Conservation (phyloP, 2,888 invertebrate genomes). For the Abrostola triplasia region DNA sequence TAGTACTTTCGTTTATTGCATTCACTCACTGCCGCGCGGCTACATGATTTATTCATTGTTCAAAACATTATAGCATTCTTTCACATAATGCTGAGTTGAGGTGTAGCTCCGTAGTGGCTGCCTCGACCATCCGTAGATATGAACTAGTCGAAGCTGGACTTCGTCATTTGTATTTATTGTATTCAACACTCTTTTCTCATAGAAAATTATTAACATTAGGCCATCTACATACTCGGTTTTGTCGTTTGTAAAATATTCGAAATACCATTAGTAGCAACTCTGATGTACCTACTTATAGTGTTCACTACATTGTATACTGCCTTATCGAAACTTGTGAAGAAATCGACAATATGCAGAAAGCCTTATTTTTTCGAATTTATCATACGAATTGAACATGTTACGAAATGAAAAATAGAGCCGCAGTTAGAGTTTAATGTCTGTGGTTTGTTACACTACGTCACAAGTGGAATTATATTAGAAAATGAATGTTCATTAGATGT, state of each 20-base stretch:
- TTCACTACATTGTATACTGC: constrained; percentile 19
- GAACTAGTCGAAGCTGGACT: constrained; percentile 69
- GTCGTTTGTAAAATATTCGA: constrained; percentile 24
- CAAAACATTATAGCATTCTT: constrained; percentile 65
- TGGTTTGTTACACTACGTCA: constrained; percentile 5
- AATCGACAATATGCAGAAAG: constrained; percentile 44
- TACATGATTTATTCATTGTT: constrained; percentile 64
- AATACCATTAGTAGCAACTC: constrained; percentile 9
- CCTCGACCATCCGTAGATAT: constrained; percentile 25
- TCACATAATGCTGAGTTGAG: constrained; percentile 47
- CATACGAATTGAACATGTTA: constrained; percentile 45
- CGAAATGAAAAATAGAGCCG: constrained; percentile 34
- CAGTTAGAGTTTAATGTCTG: constrained; percentile 22
- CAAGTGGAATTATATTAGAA: constrained; percentile 7
- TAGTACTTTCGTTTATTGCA: constrained; percentile 69
- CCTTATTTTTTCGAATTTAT: constrained; percentile 53
- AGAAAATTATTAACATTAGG: constrained; percentile 30
- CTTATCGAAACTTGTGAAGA: constrained; percentile 25
- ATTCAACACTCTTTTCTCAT: constrained; percentile 46
- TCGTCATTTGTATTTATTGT: constrained; percentile 62
- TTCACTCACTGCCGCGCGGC: constrained; percentile 64
- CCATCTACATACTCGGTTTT: constrained; percentile 35
- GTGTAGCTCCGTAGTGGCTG: constrained; percentile 9
- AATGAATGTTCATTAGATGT: constrained; percentile 46
- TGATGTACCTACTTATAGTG: constrained; percentile 8